Evolutionary conservation across 37 sponge, comb jelly and placozoan genomes (phyloP), one percentile per base, ranked within the genome.

Genomic region (Beroe ovata): DNA sequence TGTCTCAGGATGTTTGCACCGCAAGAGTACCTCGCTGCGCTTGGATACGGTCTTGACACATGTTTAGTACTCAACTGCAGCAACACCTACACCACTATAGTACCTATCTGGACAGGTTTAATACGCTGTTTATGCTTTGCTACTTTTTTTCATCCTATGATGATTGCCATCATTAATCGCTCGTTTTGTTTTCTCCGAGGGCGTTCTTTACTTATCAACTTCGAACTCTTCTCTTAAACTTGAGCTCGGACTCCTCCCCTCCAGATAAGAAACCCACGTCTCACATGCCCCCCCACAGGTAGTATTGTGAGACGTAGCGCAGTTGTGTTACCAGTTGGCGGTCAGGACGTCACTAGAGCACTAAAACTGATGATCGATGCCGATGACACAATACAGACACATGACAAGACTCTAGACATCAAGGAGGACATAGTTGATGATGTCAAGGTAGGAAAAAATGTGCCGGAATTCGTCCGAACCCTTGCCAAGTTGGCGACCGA

Each of bases 1-100:
- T 62, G 21, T 37, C 36, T 30, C 69, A 66, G 69, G 36, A 66
- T 66, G 69, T 66, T 66, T 66, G 69, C 30, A 32, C 69, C 69
- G 18, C 69, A 66, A 66, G 69, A 66, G 69, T 66, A 29, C 69
- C 69, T 66, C 18, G 69, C 69, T 29, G 16, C 30, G 16, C 25
- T 66, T 37, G 36, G 36, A 34, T 34, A 26, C 69, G 69, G 69
- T 0, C 35, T 29, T 1, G 36, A 26, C 8, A 66, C 35, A 2
- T 25, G 69, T 34, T 11, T 66, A 1, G 69, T 66, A 8, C 11
- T 66, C 36, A 66, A 66, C 69, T 29, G 25, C 32, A 33, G 69
- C 3, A 29, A 66, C 16, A 66, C 69, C 30, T 33, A 26, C 69
- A 66, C 69, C 36, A 32, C 16, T 18, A 66, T 66, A 19, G 69